Base-by-base conservation (phyloP, 2,113 vertebrate species). In the Camelus dromedarius region DNA sequence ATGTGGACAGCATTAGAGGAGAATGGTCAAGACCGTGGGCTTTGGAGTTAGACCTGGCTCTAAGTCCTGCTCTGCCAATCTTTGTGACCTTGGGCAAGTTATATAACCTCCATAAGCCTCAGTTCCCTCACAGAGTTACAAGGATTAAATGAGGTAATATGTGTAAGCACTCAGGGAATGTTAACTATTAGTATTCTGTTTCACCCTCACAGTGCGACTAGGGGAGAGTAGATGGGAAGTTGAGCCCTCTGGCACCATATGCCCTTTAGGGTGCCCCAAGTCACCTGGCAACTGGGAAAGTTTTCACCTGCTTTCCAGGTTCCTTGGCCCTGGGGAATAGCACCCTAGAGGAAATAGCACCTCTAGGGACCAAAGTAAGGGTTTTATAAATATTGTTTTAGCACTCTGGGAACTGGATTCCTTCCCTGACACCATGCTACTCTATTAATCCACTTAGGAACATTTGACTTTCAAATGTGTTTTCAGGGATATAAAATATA, bases 301-400 rank as follows among this genome's bases (percentile, higher is more conserved):
- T 70, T 96, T 92, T 76, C 42, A 52, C 26, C 84, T 92, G 22
- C 50, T 90, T 94, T 93, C 19, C 38, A 96, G 73, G 35, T 79
- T 91, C 15, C 79, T 64, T 91, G 20, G 8, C 75, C 28, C 6
- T 81, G 91, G 66, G 66, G 50, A 82, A 95, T 83, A 95, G 30
- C 56, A 81, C 70, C 35, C 42, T 77, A 93, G 60, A 73, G 87
- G 38, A 91, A 91, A 69, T 85, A 91, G 54, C 35, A 79, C 69
- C 48, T 86, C 62, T 86, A 87, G 80, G 85, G 96, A 84, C 46
- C 58, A 64, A 91, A 91, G 69, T 81, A 93, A 93, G 58, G 46
- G 83, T 90, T 96, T 88, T 92, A 50, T 76, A 92, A 89, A 92
- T 80, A 70, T 18, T 77, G 11, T 80, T 84, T 94, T 89, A 96